These are phyloP conservation scores for Uromys caudimaculatus DNA, from an alignment of 2,797 vertebrate genomes.

Conservation along the genomic window DNA sequence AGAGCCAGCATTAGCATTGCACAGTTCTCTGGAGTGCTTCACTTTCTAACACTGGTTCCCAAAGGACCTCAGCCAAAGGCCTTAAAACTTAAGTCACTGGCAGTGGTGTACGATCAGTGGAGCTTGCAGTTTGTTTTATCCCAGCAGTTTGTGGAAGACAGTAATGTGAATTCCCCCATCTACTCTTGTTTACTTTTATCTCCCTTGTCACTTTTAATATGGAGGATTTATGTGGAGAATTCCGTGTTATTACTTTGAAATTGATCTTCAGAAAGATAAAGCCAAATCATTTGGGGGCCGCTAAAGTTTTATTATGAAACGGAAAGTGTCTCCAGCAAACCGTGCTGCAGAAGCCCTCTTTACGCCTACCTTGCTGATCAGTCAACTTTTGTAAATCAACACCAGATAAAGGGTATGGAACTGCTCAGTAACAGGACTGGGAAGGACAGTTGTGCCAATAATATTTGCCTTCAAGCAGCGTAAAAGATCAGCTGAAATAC, in stretches of 20 bases:
- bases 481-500: not conserved
- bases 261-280: slow-evolving; percentile 74
- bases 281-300: slow-evolving; percentile 60
- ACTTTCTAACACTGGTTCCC: slow-evolving; percentile 32
- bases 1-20: not conserved
- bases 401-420: not conserved
- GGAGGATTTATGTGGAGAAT: slow-evolving; percentile 65
- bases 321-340: slow-evolving; percentile 19
- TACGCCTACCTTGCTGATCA: not conserved
- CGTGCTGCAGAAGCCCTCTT: slow-evolving; percentile 35
- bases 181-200: slow-evolving; percentile 61
- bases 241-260: slow-evolving; percentile 66
- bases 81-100: not conserved
- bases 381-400: not conserved
- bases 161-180: not conserved
- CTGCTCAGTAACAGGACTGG: not conserved
- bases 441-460: not conserved
- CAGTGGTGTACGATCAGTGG: not conserved
- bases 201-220: slow-evolving; percentile 68
- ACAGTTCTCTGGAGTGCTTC: slow-evolving; percentile 22
- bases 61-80: not conserved
- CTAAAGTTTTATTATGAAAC: slow-evolving; percentile 65
- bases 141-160: slow-evolving; percentile 20
- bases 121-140: slow-evolving; percentile 42
- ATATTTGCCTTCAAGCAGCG: not conserved